Evolutionary conservation across 2,113 vertebrate species (phyloP), one percentile per base, ranked within the genome.

Genomic region (Phaethornis superciliosus): DNA sequence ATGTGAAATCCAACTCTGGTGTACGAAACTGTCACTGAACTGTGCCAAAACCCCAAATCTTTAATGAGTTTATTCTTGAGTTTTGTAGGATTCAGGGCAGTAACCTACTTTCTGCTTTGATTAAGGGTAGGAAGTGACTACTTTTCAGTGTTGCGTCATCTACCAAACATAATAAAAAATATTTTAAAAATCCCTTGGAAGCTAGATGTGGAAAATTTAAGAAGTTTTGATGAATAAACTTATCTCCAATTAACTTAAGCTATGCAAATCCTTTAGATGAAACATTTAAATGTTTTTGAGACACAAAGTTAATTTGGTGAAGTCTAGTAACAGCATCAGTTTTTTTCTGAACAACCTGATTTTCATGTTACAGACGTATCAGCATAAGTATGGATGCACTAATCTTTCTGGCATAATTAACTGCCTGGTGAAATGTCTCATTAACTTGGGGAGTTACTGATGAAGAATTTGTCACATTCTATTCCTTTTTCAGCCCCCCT

Each of bases 401-500:
- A 69, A 93, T 90, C 74, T 76, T 94, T 90, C 52, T 87, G 37
- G 63, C 83, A 75, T 93, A 95, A 97, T 96, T 93, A 96, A 96
- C 93, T 94, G 79, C 85, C 68, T 96, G 87, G 88, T 95, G 83
- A 97, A 97, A 96, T 96, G 85, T 96, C 97, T 97, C 95, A 77
- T 96, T 97, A 96, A 78, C 17, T 4, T 88, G 79, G 55, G 81
- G 81, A 92, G 76, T 65, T 71, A 47, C 58, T 93, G 44, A 84
- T 90, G 81, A 81, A 89, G 85, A 95, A 94, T 96, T 96, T 76
- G 81, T 88, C 86, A 72, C 65, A 85, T 86, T 64, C 55, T 93
- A 93, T 90, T 95, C 71, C 79, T 86, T 76, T 77, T 49, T 92
- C 33, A 7, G 13, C 11, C 49, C 22, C 51, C 9, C 24, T 13